Percentiles rank a stretch among this genome's conserved stretches.
Conservation (phyloP, 2,888 invertebrate species). For the Protonemura montana region DNA sequence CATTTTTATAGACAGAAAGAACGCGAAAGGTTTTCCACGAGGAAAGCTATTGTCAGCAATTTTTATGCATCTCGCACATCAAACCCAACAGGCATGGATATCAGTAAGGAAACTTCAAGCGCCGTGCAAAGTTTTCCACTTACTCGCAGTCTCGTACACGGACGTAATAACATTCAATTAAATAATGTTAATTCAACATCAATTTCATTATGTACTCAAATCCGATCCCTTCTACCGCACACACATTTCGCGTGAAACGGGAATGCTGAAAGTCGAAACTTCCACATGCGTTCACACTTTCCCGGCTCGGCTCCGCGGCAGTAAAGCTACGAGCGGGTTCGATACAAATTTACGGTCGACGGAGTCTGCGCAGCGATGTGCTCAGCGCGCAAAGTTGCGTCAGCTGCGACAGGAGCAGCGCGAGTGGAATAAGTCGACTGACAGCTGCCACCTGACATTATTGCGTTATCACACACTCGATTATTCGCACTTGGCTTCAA, state of each 20-base stretch:
- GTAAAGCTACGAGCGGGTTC: neutral
- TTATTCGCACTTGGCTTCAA: neutral
- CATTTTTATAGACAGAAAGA: neutral
- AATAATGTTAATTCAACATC: neutral
- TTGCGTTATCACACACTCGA: neutral
- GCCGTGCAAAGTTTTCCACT: neutral
- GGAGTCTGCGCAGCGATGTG: neutral
- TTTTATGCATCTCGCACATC: neutral
- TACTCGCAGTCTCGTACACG: neutral
- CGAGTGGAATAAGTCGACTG: neutral
- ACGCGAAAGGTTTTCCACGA: neutral
- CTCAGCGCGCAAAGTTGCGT: neutral
- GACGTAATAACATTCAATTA: neutral
- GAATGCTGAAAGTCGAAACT: neutral
- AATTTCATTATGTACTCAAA: neutral
- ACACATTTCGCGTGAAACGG: neutral
- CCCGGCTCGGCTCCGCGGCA: neutral
- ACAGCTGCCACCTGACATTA: neutral
- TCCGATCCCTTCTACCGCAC: neutral
- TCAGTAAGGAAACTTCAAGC: neutral
- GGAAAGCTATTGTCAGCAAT: neutral
- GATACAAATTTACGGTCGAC: neutral
- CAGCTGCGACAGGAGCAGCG: neutral
- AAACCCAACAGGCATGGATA: neutral
- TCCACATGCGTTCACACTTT: slow-evolving; percentile 12